These are phyloP conservation scores for Sebastes elongatus DNA, from an alignment of 2,797 vertebrate species.

Conservation along the genomic window DNA sequence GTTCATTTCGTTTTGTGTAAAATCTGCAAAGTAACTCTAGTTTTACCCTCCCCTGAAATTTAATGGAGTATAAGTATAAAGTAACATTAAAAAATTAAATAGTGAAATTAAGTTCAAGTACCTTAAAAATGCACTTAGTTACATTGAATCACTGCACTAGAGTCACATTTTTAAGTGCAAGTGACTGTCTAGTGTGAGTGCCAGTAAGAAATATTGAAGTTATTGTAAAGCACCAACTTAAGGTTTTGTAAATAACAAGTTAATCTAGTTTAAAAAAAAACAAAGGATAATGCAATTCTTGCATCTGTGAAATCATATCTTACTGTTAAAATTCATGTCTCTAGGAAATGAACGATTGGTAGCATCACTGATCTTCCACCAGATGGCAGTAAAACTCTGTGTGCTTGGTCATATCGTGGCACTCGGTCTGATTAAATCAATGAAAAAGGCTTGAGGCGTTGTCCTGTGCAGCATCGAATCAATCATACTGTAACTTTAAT, in stretches of 20 bases:
- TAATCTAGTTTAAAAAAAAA: neutral
- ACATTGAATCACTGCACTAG: neutral
- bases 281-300: neutral
- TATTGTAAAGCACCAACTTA: neutral
- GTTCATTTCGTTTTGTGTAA: too few relatives aligned
- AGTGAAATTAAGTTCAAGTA: neutral
- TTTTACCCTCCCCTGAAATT: too few relatives aligned
- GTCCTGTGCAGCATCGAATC: constrained; percentile 52
- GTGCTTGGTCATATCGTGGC: neutral
- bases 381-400: constrained; percentile 32
- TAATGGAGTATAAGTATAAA: too few relatives aligned
- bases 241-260: neutral
- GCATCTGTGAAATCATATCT: neutral
- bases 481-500: constrained; percentile 73
- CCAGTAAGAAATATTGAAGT: neutral
- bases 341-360: neutral
- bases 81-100: too few relatives aligned
- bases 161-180: too few relatives aligned
- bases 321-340: neutral
- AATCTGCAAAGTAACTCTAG: too few relatives aligned
- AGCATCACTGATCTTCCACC: constrained; percentile 16
- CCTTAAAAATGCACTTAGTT: neutral
- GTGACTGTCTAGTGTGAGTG: too few relatives aligned
- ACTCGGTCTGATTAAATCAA: neutral
- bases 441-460: constrained; percentile 1